Evolutionary conservation across 1,140 invertebrate species (phyloP).

Genomic region (Sarcophaga bullata): DNA sequence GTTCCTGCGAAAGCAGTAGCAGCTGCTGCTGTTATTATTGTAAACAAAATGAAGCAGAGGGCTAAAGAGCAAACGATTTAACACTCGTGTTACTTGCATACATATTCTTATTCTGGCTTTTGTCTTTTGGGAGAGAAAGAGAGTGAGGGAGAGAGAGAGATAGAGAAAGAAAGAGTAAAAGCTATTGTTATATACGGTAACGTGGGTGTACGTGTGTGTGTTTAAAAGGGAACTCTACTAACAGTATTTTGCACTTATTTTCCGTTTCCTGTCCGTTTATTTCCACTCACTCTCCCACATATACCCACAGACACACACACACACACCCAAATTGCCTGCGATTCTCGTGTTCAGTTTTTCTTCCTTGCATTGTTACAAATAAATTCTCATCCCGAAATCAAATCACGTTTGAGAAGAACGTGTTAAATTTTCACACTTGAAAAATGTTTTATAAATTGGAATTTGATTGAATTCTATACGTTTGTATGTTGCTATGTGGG

Average conservation of each 20-base stretch:
- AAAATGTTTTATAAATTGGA: conserved; percentile 32
- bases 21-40: not conserved
- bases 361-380: not conserved
- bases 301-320: not conserved
- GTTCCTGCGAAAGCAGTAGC: not conserved
- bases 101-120: no score
- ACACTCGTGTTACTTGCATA: no score
- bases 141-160: not conserved
- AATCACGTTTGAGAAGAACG: conserved; percentile 35
- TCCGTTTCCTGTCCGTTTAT: conserved; percentile 29
- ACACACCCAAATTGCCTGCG: not conserved
- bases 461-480: not conserved
- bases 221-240: not conserved
- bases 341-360: not conserved
- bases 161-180: not conserved
- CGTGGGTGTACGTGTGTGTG: not conserved
- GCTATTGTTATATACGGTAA: not conserved
- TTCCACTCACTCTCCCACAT: not conserved
- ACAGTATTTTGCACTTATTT: conserved; percentile 37
- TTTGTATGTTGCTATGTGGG: not conserved
- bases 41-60: not conserved
- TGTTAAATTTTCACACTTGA: conserved; percentile 41
- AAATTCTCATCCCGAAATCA: not conserved
- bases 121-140: not conserved
- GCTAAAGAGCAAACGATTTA: no score